Evolutionary conservation across 1,140 invertebrate species (phyloP).

Genomic region (Procambarus virginalis): DNA sequence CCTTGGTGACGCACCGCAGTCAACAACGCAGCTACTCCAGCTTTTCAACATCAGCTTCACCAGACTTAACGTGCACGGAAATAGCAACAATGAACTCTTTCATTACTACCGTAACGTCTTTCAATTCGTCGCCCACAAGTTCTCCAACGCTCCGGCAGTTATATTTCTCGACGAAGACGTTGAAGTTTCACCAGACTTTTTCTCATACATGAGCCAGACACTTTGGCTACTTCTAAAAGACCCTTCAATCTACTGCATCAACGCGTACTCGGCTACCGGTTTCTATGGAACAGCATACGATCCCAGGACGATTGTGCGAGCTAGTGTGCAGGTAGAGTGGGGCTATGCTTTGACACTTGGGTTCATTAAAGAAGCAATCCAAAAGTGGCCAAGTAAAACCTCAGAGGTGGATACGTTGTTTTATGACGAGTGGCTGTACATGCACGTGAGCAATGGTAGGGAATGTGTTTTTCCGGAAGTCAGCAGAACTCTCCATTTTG

Average conservation of each 20-base stretch:
- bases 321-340: slow-evolving; percentile 60
- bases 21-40: slow-evolving; percentile 42
- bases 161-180: slow-evolving; percentile 82
- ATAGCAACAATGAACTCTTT: slow-evolving; percentile 41
- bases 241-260: slow-evolving; percentile 79
- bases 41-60: slow-evolving; percentile 53
- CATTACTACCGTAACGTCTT: slow-evolving; percentile 56
- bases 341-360: slow-evolving; percentile 55
- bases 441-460: slow-evolving; percentile 20
- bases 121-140: slow-evolving; percentile 32
- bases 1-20: slow-evolving; percentile 48
- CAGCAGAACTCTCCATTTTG: slow-evolving; percentile 51
- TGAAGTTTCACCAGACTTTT: slow-evolving; percentile 81
- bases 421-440: slow-evolving; percentile 67
- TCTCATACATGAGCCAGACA: slow-evolving; percentile 81
- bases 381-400: slow-evolving; percentile 29
- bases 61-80: slow-evolving; percentile 26
- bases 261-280: slow-evolving; percentile 74
- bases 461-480: slow-evolving; percentile 67
- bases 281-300: slow-evolving; percentile 21
- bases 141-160: slow-evolving; percentile 71
- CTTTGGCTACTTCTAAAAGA: slow-evolving; percentile 78
- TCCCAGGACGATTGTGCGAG: slow-evolving; percentile 29
- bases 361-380: slow-evolving; percentile 46
- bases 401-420: slow-evolving; percentile 17